Evolutionary conservation across 2,113 vertebrate species (phyloP), one percentile per base, ranked within the genome.

Genomic region (Tupaia tana): DNA sequence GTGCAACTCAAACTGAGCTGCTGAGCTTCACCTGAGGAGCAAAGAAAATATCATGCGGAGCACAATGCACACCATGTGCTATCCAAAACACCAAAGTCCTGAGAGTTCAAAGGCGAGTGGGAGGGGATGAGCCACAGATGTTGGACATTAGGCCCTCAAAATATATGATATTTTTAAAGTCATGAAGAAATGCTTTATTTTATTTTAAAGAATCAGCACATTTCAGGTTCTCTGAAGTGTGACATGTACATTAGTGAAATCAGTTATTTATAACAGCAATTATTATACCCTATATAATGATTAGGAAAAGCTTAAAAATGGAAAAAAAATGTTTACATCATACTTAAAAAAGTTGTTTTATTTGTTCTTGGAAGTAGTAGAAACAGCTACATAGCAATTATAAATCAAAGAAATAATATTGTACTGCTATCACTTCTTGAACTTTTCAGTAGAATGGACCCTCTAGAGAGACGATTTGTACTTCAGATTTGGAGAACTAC

Each of bases 211-310:
- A 8, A 56, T 59, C 54, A 59, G 7, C 27, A 71, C 22, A 89
- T 82, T 73, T 93, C 61, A 85, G 22, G 9, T 56, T 86, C 29
- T 58, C 29, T 25, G 8, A 89, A 90, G 24, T 59, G 18, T 78
- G 27, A 88, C 27, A 56, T 18, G 2, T 52, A 61, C 8, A 34
- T 86, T 9, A 67, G n/a, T 56, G 61, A 81, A 82, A 93, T 83
- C 20, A 52, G 31, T 67, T 94, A n/a, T 67, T 80, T 95, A 66
- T 58, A 92, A 59, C 5, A 91, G 66, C 90, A 24, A 69, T 24
- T n/a, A 64, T 52, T 80, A 79, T 52, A 11, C 70, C 20, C 82
- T 71, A 22, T 4, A 1, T 83, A 89, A 86, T 82, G 19, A 70
- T 64, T 54, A 58, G 52, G 64, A 78, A 69, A 89, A 67, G 6